Conservation (phyloP, 2,888 invertebrate genomes). For the Strigamia transsilvanica region DNA sequence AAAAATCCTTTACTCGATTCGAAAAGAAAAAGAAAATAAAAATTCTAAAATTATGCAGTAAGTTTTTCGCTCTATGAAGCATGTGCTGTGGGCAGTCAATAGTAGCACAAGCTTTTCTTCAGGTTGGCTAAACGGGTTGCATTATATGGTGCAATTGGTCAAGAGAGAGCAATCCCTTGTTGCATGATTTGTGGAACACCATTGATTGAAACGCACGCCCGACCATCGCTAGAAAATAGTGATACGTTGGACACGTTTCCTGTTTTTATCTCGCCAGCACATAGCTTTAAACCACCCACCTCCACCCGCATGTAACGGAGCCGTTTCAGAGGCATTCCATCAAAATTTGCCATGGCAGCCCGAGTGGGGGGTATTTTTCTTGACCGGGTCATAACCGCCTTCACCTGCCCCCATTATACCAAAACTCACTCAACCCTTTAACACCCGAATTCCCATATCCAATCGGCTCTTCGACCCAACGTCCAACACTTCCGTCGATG, state of each 20-base stretch:
- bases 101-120: conserved; percentile 26
- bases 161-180: conserved; percentile 52
- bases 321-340: conserved; percentile 52
- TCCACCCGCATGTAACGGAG: neutral
- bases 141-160: conserved; percentile 51
- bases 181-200: conserved; percentile 51
- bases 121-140: conserved; percentile 26
- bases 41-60: conserved; percentile 48
- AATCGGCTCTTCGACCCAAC: conserved; percentile 5
- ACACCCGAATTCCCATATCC: conserved; percentile 10
- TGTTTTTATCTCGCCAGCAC: conserved; percentile 52
- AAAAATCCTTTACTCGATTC: neutral
- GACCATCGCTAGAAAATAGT: conserved; percentile 36
- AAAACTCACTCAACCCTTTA: conserved; percentile 30
- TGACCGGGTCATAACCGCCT: conserved; percentile 22
- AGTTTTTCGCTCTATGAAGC: conserved; percentile 35
- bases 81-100: conserved; percentile 50
- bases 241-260: conserved; percentile 52
- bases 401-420: conserved; percentile 34
- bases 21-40: conserved; percentile 28
- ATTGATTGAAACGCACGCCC: conserved; percentile 49
- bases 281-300: conserved; percentile 50
- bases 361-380: conserved; percentile 37
- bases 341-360: conserved; percentile 53
- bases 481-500: neutral